Evolutionary conservation across 2,888 invertebrate species (phyloP).

Genomic region (Amphimallon solstitiale): DNA sequence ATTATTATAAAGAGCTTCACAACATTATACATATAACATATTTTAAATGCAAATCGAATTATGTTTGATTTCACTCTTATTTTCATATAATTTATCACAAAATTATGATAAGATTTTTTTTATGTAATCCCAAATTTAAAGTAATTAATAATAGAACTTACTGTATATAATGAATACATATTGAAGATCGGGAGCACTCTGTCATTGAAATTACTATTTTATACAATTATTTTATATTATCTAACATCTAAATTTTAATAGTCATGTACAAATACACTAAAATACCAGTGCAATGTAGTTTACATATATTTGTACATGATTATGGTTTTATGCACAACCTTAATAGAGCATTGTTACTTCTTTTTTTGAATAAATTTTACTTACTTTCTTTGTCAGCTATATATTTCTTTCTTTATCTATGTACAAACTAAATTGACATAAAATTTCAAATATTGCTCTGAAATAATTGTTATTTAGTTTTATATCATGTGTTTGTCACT

Average conservation of each 20-base stretch:
- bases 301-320: slow-evolving; percentile 23
- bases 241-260: slow-evolving; percentile 31
- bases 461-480: slow-evolving; percentile 39
- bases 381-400: slow-evolving; percentile 1
- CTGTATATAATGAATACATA: too few species aligned
- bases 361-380: neutral
- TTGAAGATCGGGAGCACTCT: neutral
- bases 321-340: slow-evolving; percentile 45
- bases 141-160: too few species aligned
- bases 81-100: too few species aligned
- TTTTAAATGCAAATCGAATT: too few species aligned
- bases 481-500: neutral
- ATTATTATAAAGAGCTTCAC: too few species aligned
- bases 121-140: too few species aligned
- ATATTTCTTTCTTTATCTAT: slow-evolving; percentile 41
- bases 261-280: slow-evolving; percentile 17
- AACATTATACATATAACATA: too few species aligned
- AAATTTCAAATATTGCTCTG: slow-evolving; percentile 46
- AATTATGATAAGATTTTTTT: too few species aligned
- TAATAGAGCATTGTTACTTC: slow-evolving; percentile 43
- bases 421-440: slow-evolving; percentile 47
- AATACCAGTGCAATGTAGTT: slow-evolving; percentile 18
- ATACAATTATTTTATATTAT: slow-evolving; percentile 4
- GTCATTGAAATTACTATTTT: slow-evolving; percentile 13
- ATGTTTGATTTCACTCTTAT: too few species aligned